phyloP scores from a whole-genome alignment of 2,113 vertebrate species.

The Micromys minutus region DNA sequence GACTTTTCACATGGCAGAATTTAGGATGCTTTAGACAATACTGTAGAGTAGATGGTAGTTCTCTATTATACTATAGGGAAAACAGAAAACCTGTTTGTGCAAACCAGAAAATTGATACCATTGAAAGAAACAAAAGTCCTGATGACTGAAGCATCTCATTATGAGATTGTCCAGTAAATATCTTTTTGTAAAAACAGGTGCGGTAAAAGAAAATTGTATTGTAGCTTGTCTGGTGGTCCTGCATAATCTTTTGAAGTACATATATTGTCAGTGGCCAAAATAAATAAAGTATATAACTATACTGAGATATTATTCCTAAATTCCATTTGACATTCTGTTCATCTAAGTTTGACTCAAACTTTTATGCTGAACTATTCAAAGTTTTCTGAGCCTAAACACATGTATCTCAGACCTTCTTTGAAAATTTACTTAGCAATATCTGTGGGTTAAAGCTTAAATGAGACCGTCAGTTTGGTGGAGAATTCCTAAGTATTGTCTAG shows the following conservation, averaged over 20 bases:
- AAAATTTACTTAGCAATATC: constrained; percentile 18
- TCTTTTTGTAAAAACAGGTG: background rate
- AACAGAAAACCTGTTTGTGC: background rate
- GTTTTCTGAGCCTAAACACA: constrained; percentile 6
- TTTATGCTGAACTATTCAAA: constrained; percentile 12
- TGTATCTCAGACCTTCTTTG: background rate
- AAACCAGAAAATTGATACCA: background rate
- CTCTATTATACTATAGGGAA: background rate
- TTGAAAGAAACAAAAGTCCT: background rate
- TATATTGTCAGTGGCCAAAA: background rate
- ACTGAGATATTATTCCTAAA: constrained; percentile 23
- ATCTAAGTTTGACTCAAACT: constrained; percentile 48
- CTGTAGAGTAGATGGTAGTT: background rate
- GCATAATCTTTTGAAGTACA: background rate
- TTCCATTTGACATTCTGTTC: constrained; percentile 24
- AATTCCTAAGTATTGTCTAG: background rate
- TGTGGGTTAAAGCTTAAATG: constrained; percentile 14
- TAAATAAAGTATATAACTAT: background rate
- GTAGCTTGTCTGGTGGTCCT: background rate
- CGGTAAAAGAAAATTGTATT: background rate
- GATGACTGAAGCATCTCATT: background rate
- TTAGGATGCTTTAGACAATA: background rate
- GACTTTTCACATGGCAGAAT: background rate
- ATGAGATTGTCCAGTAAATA: background rate
- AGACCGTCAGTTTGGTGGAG: background rate